phyloP scores from a whole-genome alignment of 2,888 invertebrate genomes.

The Lasioglossum calceatum region DNA sequence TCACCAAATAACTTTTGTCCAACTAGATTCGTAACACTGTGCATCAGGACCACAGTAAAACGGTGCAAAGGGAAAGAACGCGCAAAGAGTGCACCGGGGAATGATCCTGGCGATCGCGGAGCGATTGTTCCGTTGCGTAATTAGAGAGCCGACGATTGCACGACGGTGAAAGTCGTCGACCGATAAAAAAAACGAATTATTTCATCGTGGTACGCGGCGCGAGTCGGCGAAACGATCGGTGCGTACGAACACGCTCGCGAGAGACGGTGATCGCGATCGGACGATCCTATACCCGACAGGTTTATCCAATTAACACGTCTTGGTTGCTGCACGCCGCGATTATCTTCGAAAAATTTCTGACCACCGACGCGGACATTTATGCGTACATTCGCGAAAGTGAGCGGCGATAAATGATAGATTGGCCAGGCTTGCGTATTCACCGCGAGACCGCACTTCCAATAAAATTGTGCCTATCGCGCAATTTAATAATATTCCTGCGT shows the following conservation, averaged over 20 bases:
- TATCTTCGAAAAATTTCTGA: neutral
- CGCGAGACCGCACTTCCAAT: neutral
- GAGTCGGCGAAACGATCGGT: neutral
- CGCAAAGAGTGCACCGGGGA: neutral
- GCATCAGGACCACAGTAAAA: neutral
- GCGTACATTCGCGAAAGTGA: neutral
- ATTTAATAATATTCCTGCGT: slow-evolving; percentile 7
- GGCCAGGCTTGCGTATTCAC: neutral
- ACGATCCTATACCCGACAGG: neutral
- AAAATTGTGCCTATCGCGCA: neutral
- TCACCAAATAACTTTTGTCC: neutral
- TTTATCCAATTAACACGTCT: neutral
- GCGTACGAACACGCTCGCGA: neutral
- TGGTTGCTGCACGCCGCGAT: neutral
- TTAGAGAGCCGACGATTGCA: slow-evolving; percentile 33
- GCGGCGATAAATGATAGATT: neutral
- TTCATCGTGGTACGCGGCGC: slow-evolving; percentile 10
- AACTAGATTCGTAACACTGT: neutral
- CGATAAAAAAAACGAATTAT: slow-evolving; percentile 49
- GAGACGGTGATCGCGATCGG: neutral
- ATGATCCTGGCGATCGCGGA: neutral
- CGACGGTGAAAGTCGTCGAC: slow-evolving; percentile 54
- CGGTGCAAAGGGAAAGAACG: neutral
- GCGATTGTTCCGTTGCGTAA: slow-evolving; percentile 42
- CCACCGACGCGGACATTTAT: neutral